Base-by-base conservation (phyloP, 1,140 invertebrate species). In the Tachypleus tridentatus region DNA sequence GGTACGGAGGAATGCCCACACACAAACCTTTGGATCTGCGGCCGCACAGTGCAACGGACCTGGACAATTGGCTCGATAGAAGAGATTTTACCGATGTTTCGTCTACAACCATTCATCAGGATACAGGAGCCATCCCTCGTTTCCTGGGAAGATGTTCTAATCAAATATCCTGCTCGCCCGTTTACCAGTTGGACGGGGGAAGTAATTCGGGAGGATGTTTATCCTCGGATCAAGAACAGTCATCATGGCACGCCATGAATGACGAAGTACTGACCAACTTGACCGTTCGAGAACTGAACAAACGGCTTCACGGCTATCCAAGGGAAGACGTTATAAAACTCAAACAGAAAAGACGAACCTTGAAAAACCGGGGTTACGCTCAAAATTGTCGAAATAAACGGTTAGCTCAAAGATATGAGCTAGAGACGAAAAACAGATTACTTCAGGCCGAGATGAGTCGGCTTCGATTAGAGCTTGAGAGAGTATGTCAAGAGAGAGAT, bases 301-400 rank as follows among this genome's bases (percentile, higher is more conserved):
- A 97, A 76, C 81, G 87, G 29, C 82, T 98, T 9, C 63, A 64
- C 63, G 93, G 92, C n/a, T 88, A 85, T 73, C 87, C 92, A 0
- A 82, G 92, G 52, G 93, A 96, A 73, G 89, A 93, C 74, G 88
- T 98, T 4, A 85, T 88, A 10, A 84, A 88, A 53, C 77, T 98
- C 67, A 99, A 99, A 81, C 94, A 98, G 78, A 97, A 96, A 76
- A 80, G 97, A 58, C 82, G 97, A 67, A 99, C 97, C 7, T 81
- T 99, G 48, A 99, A 99, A 80, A 99, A 99, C 78, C 85, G 97
- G 7, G 95, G 95, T 4, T 99, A 99, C 80, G 97, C 97, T 50
- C 94, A 98, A 74, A 99, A 97, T 75, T 99, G 97, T 77, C 87
- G 97, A 51, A 89, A 86, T 70, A 96, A 96, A 77, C 80, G 93